Base-by-base conservation (phyloP, 2,888 invertebrate genomes). In the Pherbina coryleti region DNA sequence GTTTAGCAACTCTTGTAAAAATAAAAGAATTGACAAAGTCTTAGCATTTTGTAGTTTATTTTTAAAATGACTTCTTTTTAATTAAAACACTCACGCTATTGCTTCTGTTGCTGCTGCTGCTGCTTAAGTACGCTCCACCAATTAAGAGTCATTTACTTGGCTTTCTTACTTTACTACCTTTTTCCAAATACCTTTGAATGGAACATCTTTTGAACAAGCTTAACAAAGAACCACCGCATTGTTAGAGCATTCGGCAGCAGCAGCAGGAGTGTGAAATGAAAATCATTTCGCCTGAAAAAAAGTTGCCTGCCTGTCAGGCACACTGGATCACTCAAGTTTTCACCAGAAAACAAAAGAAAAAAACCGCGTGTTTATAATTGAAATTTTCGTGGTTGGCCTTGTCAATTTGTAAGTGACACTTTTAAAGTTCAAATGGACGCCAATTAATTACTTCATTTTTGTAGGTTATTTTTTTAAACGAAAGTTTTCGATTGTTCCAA, bases 301-400 rank as follows among this genome's bases (percentile, higher is more conserved):
- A 28, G 55, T 55, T 19, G 55, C 19, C 55, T 19, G 55, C 19
- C 55, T 55, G 55, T 22, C 55, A 22, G 14, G 17, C 5, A 8
- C 25, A 28, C 28, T 11, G 25, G 28, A 17, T 22, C 25, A 28
- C 60, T 60, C 28, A 60, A 60, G 28, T 28, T 25, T 60, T 25
- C 14, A 25, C 25, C 28, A 60, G 5, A 60, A 60, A 25, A 28
- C 25, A 60, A 60, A 28, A 5, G 19, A 8, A 51, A n/a, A 25
- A 44, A 53, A 70, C 53, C 70, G 70, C 71, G 71, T 19, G 71
- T 37, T 31, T 31, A 7, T 69, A 69, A 76, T 69, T 69, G 51
- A 60, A 76, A 76, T 37, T 69, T 69, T 76, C 44, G 69, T 37
- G 69, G 76, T 76, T 69, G 60, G 34, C 60, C 76, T 76, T 60